Conservation (phyloP, 2,113 vertebrate species). For the Ceyx cyanopectus region DNA sequence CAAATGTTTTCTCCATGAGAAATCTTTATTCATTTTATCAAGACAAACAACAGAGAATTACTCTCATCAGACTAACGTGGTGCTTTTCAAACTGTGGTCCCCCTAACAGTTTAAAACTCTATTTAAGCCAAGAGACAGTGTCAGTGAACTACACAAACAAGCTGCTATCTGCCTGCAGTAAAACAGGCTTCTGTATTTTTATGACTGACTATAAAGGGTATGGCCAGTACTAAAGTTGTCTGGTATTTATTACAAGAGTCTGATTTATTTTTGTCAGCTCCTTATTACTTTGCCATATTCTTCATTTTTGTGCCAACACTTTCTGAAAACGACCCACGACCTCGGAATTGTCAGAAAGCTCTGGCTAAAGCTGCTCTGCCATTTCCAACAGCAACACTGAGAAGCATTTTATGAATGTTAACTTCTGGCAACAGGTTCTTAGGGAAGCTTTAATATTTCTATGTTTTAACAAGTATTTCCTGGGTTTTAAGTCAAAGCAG, state of each 20-base stretch:
- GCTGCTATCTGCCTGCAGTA: background rate
- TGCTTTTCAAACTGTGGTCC: background rate
- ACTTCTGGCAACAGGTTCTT: background rate
- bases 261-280: background rate
- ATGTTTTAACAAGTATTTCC: background rate
- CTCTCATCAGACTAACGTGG: background rate
- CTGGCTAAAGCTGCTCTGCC: background rate
- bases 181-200: background rate
- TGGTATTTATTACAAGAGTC: background rate
- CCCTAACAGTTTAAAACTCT: background rate
- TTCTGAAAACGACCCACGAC: background rate
- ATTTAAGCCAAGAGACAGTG: background rate
- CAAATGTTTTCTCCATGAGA: background rate
- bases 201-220: background rate
- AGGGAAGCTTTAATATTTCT: background rate
- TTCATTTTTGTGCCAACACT: background rate
- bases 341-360: background rate
- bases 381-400: conserved; percentile 1
- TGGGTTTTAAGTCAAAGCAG: background rate
- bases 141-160: background rate
- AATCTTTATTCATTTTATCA: conserved; percentile 46
- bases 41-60: background rate
- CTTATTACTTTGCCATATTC: background rate
- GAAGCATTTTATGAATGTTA: background rate
- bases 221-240: background rate